These are phyloP conservation scores for Rhabdophis nuchalis DNA, from an alignment of 2,797 vertebrate species.

Conservation along the genomic window DNA sequence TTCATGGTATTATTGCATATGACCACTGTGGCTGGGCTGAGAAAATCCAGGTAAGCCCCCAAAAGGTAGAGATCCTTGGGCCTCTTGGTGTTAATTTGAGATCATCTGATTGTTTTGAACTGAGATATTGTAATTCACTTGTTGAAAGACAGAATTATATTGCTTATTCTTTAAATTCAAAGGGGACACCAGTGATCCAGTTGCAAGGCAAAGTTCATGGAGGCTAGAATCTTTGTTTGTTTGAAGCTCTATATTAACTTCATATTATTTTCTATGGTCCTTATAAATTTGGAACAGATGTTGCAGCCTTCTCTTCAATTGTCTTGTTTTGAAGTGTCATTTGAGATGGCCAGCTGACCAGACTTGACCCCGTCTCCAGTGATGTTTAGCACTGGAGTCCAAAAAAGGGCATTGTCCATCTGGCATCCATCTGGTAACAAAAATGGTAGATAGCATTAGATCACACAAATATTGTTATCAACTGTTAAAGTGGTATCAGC, in stretches of 20 bases:
- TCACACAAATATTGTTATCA: slow-evolving; percentile 66
- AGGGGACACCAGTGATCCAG: slow-evolving; percentile 32
- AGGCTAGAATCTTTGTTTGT: slow-evolving; percentile 48
- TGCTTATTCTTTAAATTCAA: slow-evolving; percentile 60
- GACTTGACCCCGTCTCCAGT: slow-evolving; percentile 65
- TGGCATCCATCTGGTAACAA: slow-evolving; percentile 76
- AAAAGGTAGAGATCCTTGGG: neutral
- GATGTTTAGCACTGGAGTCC: slow-evolving; percentile 58
- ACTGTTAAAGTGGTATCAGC: slow-evolving; percentile 68
- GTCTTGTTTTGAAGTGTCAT: slow-evolving; percentile 70
- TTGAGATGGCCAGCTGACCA: slow-evolving; percentile 67
- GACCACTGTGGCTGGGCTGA: neutral
- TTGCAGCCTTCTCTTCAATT: slow-evolving; percentile 50
- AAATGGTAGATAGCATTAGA: slow-evolving; percentile 72
- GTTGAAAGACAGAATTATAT: slow-evolving; percentile 38
- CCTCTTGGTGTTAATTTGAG: neutral
- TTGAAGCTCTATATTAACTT: slow-evolving; percentile 57
- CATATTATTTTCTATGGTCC: slow-evolving; percentile 55
- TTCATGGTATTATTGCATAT: slow-evolving; percentile 20
- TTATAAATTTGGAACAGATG: slow-evolving; percentile 70
- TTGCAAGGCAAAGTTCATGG: slow-evolving; percentile 49
- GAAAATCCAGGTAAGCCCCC: neutral
- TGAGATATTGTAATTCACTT: neutral
- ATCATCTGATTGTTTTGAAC: neutral
- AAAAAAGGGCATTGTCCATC: slow-evolving; percentile 71